These are phyloP conservation scores for Lynx canadensis DNA, from an alignment of 2,113 vertebrate species.

Conservation along the genomic window DNA sequence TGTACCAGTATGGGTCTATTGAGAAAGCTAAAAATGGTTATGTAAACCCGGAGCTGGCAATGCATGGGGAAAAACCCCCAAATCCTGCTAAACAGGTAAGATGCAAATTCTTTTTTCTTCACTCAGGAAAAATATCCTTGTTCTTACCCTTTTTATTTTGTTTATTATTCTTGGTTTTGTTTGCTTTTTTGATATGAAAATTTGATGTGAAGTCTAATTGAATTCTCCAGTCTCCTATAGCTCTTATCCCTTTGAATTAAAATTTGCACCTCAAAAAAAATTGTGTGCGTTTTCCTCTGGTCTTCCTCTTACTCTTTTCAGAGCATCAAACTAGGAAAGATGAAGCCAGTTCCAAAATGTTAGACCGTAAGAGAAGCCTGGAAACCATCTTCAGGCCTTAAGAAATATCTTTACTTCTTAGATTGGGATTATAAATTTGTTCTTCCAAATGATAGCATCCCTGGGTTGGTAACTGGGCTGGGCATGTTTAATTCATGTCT, in stretches of 20 bases:
- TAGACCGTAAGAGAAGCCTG: background rate
- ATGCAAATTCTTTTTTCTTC: background rate
- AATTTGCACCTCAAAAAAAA: background rate
- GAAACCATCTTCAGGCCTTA: background rate
- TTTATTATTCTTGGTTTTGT: background rate
- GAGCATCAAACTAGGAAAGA: background rate
- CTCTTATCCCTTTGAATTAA: background rate
- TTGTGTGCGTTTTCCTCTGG: background rate
- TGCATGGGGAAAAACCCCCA: conserved; percentile 78
- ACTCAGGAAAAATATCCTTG: background rate
- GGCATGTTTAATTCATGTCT: background rate
- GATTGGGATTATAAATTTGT: background rate
- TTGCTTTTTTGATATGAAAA: conserved; percentile 34
- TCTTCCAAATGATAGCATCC: background rate
- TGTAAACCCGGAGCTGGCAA: conserved; percentile 77
- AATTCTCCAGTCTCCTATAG: background rate
- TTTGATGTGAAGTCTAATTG: background rate
- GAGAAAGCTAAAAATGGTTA: conserved; percentile 80
- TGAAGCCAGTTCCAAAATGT: background rate
- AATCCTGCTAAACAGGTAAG: conserved; percentile 85
- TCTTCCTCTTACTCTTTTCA: background rate
- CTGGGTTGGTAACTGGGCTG: background rate
- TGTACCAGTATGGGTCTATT: conserved; percentile 86
- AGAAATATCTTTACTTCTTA: background rate
- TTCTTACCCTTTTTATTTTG: background rate